phyloP scores from a whole-genome alignment of 30 jellyfish, hydroid and myxozoan genomes.

The Chironex yamaguchii region DNA sequence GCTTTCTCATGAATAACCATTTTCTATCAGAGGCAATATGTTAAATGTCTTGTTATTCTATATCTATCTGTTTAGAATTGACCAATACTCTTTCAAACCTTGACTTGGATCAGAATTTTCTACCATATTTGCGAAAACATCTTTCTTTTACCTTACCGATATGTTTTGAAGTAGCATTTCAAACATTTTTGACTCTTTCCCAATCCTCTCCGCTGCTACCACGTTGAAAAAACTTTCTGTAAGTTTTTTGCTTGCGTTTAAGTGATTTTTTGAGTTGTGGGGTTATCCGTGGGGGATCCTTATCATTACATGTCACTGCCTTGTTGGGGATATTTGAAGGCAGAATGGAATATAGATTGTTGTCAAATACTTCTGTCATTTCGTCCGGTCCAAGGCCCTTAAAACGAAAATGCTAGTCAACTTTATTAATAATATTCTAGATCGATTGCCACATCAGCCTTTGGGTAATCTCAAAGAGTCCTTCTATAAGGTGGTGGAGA shows the following conservation, averaged over 20 bases:
- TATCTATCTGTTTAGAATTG: too few relatives aligned
- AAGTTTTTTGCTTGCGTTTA: slow-evolving; percentile 26
- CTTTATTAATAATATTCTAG: neutral
- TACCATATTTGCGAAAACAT: too few relatives aligned
- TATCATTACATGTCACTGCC: too few relatives aligned
- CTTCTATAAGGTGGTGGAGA: neutral
- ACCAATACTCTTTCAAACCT: neutral
- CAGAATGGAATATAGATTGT: neutral
- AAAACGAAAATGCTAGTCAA: neutral
- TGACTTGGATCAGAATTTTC: neutral
- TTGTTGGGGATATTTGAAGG: too few relatives aligned
- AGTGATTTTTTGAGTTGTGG: slow-evolving; percentile 24
- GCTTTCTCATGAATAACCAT: neutral
- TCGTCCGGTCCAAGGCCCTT: slow-evolving; percentile 20
- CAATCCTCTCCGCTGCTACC: slow-evolving; percentile 5
- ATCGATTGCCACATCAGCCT: neutral
- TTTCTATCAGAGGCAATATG: slow-evolving; percentile 4
- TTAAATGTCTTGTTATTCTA: slow-evolving; percentile 4
- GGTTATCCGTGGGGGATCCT: slow-evolving; percentile 25
- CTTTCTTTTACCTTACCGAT: neutral
- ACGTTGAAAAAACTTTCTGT: neutral
- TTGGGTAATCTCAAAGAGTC: slow-evolving; percentile 3
- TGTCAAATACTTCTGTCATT: slow-evolving; percentile 9
- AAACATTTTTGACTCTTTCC: neutral
- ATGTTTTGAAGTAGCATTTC: slow-evolving; percentile 24